Conservation (phyloP, 2,888 invertebrate genomes). For the Ametastegia equiseti region DNA sequence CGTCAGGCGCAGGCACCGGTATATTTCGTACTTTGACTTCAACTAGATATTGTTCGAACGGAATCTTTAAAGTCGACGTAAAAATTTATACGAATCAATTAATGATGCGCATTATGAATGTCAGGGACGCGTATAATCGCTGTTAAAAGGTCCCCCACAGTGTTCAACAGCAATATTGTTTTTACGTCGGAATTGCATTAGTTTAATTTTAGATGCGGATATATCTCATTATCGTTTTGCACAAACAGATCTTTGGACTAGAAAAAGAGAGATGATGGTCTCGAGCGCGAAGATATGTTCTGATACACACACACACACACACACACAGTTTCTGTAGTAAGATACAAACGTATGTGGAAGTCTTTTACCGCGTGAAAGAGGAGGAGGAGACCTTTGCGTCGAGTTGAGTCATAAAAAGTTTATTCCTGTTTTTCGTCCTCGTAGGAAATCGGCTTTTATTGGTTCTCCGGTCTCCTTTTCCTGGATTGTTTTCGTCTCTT, state of each 20-base stretch:
- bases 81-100: too few species aligned
- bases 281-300: neutral
- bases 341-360: too few species aligned
- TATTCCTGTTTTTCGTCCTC: conserved; percentile 24
- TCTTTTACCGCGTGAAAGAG: too few species aligned
- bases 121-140: neutral
- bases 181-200: neutral
- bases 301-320: neutral
- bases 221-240: neutral
- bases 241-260: neutral
- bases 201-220: neutral
- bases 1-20: neutral
- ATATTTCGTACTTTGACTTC: neutral
- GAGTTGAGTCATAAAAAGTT: conserved; percentile 33
- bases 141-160: neutral
- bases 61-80: too few species aligned
- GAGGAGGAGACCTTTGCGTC: neutral
- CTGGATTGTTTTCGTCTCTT: conserved; percentile 19
- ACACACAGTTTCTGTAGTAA: neutral
- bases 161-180: neutral
- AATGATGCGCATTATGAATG: neutral
- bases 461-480: conserved; percentile 11
- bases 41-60: too few species aligned
- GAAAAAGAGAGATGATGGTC: neutral
- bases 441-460: conserved; percentile 39